phyloP scores from a whole-genome alignment of 92 coral and sea anemone species.

The Virgularia gustaviana region DNA sequence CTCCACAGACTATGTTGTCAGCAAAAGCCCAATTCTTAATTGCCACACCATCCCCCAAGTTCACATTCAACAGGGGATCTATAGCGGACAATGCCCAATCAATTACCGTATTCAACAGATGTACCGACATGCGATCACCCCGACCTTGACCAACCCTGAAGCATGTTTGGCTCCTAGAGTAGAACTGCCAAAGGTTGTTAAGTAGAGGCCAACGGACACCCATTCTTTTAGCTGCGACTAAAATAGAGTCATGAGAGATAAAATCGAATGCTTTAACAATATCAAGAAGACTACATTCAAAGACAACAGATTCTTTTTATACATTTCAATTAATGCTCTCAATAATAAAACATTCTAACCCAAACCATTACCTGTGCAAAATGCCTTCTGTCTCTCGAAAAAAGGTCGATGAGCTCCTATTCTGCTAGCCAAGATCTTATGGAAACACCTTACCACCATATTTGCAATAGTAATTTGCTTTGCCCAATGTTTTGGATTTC shows the following conservation, averaged over 20 bases:
- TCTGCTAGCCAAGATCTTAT: not conserved
- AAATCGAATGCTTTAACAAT: slow-evolving; percentile 18
- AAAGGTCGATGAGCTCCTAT: not conserved
- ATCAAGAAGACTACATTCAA: slow-evolving; percentile 15
- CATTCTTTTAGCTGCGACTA: not conserved
- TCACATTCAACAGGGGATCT: not conserved
- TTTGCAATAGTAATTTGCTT: not conserved
- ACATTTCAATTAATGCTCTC: not conserved
- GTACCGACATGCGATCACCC: not conserved
- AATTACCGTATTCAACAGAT: not conserved
- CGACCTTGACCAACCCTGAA: not conserved
- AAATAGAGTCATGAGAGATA: slow-evolving; percentile 7
- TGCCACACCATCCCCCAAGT: not conserved
- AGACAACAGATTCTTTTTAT: not conserved
- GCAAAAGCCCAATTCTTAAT: not conserved
- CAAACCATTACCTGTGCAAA: slow-evolving; percentile 16
- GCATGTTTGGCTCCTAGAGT: not conserved
- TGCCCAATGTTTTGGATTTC: too few relatives aligned
- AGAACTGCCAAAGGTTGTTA: slow-evolving; percentile 2
- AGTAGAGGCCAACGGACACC: slow-evolving; percentile 7
- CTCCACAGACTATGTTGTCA: not conserved
- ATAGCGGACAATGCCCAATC: not conserved
- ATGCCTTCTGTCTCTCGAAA: not conserved
- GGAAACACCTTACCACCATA: not conserved
- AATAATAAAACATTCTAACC: not conserved